Evolutionary conservation across 23 tunicate genomes (phyloP).

Genomic region (Botrylloides violaceus): DNA sequence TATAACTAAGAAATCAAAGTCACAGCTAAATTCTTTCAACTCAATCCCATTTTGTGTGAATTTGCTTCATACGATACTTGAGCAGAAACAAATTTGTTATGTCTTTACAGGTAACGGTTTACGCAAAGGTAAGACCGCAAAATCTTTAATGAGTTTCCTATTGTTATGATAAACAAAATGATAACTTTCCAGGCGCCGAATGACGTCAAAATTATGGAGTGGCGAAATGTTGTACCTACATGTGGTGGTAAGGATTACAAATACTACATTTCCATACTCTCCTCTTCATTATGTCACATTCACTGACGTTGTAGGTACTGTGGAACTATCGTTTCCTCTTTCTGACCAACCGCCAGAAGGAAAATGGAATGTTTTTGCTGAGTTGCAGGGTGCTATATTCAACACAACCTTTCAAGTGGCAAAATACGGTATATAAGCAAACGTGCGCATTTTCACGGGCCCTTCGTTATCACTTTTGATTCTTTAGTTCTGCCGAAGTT

Average conservation of each 20-base stretch:
- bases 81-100: too few species aligned
- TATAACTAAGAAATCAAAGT: too few species aligned
- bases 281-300: too few species aligned
- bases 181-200: slow-evolving; percentile 61
- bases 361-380: slow-evolving; percentile 76
- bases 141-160: background rate
- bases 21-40: too few species aligned
- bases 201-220: slow-evolving; percentile 66
- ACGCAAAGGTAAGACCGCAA: slow-evolving; percentile 48
- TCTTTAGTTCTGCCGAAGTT: slow-evolving; percentile 72
- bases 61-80: too few species aligned
- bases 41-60: too few species aligned
- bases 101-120: slow-evolving; percentile 65
- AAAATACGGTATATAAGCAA: slow-evolving; percentile 94
- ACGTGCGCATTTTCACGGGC: too few species aligned
- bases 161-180: background rate
- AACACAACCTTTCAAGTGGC: slow-evolving; percentile 70
- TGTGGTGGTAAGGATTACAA: slow-evolving; percentile 76
- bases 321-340: slow-evolving; percentile 70
- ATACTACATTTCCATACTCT: too few species aligned
- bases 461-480: too few species aligned
- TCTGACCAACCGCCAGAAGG: slow-evolving; percentile 88
- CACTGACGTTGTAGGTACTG: slow-evolving; percentile 38
- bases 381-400: slow-evolving; percentile 44
- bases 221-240: slow-evolving; percentile 44